phyloP scores from a whole-genome alignment of 2,797 vertebrate genomes.

The Crocidura indochinensis region DNA sequence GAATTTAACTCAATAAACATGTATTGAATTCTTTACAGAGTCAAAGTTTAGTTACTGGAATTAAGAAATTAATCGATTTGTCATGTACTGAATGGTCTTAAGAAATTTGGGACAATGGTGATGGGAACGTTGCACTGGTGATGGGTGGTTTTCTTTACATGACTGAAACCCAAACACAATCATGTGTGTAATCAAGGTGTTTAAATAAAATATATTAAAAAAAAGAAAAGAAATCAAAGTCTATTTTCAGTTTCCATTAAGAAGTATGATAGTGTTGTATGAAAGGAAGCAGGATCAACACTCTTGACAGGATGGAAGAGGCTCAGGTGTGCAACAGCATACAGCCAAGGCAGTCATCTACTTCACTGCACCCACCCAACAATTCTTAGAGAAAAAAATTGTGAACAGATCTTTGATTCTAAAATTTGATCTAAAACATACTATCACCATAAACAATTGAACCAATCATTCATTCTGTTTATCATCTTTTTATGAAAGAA shows the following conservation, averaged over 20 bases:
- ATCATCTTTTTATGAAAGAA: not conserved
- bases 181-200: too few relatives aligned
- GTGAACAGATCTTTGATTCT: not conserved
- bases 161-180: too few relatives aligned
- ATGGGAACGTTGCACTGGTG: too few relatives aligned
- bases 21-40: not conserved
- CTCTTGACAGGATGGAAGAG: too few relatives aligned
- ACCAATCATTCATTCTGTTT: too few relatives aligned
- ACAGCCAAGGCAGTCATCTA: too few relatives aligned
- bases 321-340: too few relatives aligned
- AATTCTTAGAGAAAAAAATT: not conserved
- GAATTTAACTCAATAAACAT: not conserved
- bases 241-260: not conserved
- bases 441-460: not conserved
- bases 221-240: slow-evolving; percentile 51
- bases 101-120: too few relatives aligned
- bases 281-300: too few relatives aligned
- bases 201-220: too few relatives aligned
- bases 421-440: not conserved
- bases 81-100: not conserved
- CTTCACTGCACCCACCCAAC: too few relatives aligned
- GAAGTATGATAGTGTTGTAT: not conserved
- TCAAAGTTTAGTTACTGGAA: not conserved
- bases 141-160: too few relatives aligned
- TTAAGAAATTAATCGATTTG: not conserved